phyloP scores from a whole-genome alignment of 1,140 invertebrate species.

The Drosophila ogumai region DNA sequence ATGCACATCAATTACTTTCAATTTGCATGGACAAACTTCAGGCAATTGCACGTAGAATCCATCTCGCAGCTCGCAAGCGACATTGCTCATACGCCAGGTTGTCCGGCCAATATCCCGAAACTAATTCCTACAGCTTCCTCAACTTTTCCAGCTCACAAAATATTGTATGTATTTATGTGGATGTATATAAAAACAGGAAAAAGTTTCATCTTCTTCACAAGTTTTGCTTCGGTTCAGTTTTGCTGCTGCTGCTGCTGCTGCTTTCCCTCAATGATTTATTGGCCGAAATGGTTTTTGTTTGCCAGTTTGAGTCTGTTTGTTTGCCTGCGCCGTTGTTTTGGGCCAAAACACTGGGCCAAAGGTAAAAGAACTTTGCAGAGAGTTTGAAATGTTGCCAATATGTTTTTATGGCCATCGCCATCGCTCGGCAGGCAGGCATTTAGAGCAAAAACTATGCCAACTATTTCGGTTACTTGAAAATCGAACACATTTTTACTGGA shows the following conservation, averaged over 20 bases:
- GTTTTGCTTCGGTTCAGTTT: constrained; percentile 21
- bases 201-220: constrained; percentile 54
- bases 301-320: constrained; percentile 43
- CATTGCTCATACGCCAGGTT: constrained; percentile 28
- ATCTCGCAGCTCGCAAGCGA: background rate
- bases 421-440: constrained; percentile 10
- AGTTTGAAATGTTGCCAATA: constrained; percentile 75
- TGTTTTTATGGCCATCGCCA: constrained; percentile 35
- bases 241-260: constrained; percentile 19
- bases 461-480: constrained; percentile 46
- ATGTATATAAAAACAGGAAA: constrained; percentile 16
- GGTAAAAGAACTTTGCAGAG: constrained; percentile 71
- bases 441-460: constrained; percentile 45
- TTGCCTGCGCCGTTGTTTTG: constrained; percentile 41
- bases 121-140: constrained; percentile 24
- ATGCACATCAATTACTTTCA: constrained; percentile 23
- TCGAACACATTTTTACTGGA: constrained; percentile 19
- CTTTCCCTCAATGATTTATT: constrained; percentile 65
- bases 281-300: constrained; percentile 58
- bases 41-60: constrained; percentile 7
- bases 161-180: background rate
- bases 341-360: constrained; percentile 64
- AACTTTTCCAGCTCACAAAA: constrained; percentile 18
- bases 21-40: constrained; percentile 3
- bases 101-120: constrained; percentile 31